Evolutionary conservation across 2,888 invertebrate genomes (phyloP).

Genomic region (Hirtodrosophila trivittata): DNA sequence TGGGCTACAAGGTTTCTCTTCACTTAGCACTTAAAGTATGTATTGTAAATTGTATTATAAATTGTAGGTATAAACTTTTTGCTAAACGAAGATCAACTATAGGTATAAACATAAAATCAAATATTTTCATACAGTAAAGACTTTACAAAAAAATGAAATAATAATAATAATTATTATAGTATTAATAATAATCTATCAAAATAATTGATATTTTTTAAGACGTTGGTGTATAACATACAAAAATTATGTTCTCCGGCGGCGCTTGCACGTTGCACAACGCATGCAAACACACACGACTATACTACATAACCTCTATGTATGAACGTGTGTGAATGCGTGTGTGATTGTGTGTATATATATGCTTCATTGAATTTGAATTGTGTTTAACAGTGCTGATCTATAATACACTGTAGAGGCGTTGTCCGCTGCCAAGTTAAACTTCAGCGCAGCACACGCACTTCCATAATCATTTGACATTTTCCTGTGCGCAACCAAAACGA

Average conservation of each 20-base stretch:
- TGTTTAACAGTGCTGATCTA: constrained; percentile 1
- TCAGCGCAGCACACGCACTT: constrained; percentile 41
- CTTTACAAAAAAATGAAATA: constrained; percentile 41
- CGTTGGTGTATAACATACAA: constrained; percentile 43
- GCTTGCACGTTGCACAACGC: constrained; percentile 4
- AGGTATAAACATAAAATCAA: constrained; percentile 58
- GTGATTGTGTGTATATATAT: constrained; percentile 5
- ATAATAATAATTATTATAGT: constrained; percentile 24
- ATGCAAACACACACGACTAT: neutral
- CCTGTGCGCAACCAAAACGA: neutral
- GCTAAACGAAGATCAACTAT: constrained; percentile 75
- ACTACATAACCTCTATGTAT: constrained; percentile 16
- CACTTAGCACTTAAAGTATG: constrained; percentile 45
- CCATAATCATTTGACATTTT: constrained; percentile 9
- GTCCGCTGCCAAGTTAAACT: constrained; percentile 57
- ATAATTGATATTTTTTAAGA: constrained; percentile 31
- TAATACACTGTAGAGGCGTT: constrained; percentile 10
- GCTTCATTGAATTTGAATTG: too few species aligned
- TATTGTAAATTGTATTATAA: constrained; percentile 27
- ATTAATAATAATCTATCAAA: constrained; percentile 32
- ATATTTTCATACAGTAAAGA: constrained; percentile 22
- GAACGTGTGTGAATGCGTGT: constrained; percentile 6
- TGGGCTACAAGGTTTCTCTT: constrained; percentile 56
- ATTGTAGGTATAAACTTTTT: constrained; percentile 53
- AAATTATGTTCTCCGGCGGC: constrained; percentile 44